Percentiles rank a stretch among this genome's conserved stretches.
phyloP scores from a whole-genome alignment of 2,113 vertebrate species.

The Siniperca chuatsi region DNA sequence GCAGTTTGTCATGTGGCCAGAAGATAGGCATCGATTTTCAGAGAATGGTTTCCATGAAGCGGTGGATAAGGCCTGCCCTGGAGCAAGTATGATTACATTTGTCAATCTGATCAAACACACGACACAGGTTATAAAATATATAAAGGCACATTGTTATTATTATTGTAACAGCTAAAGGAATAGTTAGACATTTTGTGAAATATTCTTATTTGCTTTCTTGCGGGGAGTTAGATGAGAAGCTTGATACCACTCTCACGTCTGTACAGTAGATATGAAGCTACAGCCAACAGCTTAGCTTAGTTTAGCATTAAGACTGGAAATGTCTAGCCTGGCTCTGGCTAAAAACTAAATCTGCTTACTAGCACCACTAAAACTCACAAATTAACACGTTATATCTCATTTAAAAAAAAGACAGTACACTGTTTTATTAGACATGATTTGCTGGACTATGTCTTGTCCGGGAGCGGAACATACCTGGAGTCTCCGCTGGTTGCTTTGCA shows the following conservation, averaged over 20 bases:
- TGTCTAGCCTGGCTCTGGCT: background rate
- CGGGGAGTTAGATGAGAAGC: too few species aligned
- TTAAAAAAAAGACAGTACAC: too few species aligned
- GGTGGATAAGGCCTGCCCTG: background rate
- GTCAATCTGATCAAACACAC: slow-evolving; percentile 18
- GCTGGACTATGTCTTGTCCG: too few species aligned
- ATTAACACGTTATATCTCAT: too few species aligned
- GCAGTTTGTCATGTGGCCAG: slow-evolving; percentile 56
- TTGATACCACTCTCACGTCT: too few species aligned
- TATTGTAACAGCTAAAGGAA: slow-evolving; percentile 6
- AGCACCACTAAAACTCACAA: background rate
- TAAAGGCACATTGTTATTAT: background rate
- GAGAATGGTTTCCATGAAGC: slow-evolving; percentile 24
- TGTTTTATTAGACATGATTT: background rate
- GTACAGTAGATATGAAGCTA: background rate
- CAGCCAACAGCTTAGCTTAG: background rate
- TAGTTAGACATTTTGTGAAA: background rate
- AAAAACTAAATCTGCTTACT: background rate
- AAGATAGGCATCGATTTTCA: slow-evolving; percentile 51
- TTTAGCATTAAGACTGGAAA: background rate
- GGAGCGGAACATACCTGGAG: background rate
- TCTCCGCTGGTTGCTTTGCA: background rate
- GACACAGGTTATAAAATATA: background rate
- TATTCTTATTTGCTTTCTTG: background rate
- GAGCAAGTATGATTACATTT: slow-evolving; percentile 35